A percentile compares a stretch with the other conserved stretches of the same genome.
Evolutionary conservation across 2,888 invertebrate species (phyloP).

Genomic region (Drosophila fungiperda): DNA sequence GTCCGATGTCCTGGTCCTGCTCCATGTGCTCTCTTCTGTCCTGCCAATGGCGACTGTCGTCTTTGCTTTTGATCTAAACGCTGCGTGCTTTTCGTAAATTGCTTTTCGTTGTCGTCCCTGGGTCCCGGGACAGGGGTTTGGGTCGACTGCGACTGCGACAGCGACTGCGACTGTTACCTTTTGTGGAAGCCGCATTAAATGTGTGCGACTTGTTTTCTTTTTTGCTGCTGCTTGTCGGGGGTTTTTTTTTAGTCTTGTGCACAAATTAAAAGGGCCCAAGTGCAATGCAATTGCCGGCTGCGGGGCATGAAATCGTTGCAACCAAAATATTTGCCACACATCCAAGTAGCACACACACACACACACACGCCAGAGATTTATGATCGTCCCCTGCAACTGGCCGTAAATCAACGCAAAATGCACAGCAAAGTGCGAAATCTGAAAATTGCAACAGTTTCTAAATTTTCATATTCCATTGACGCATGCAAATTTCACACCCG

Average conservation of each 20-base stretch:
- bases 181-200: constrained; percentile 81
- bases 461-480: constrained; percentile 67
- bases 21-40: constrained; percentile 20
- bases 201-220: constrained; percentile 79
- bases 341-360: constrained; percentile 22
- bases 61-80: constrained; percentile 80
- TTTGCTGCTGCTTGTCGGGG: constrained; percentile 10
- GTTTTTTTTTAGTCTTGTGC: constrained; percentile 37
- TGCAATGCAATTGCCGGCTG: constrained; percentile 70
- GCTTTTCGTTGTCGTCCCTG: constrained; percentile 75
- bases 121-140: constrained; percentile 9
- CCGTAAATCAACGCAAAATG: constrained; percentile 64
- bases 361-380: constrained; percentile 52
- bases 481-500: constrained; percentile 72
- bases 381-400: constrained; percentile 40
- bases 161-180: constrained; percentile 59
- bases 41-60: constrained; percentile 65
- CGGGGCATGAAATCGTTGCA: constrained; percentile 74
- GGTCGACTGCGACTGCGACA: constrained; percentile 41
- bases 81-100: constrained; percentile 81
- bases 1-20: constrained; percentile 1
- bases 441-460: constrained; percentile 57
- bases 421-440: constrained; percentile 33
- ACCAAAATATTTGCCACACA: constrained; percentile 76
- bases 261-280: constrained; percentile 46